phyloP scores from a whole-genome alignment of 2,797 vertebrate genomes.

The Brotula barbata region DNA sequence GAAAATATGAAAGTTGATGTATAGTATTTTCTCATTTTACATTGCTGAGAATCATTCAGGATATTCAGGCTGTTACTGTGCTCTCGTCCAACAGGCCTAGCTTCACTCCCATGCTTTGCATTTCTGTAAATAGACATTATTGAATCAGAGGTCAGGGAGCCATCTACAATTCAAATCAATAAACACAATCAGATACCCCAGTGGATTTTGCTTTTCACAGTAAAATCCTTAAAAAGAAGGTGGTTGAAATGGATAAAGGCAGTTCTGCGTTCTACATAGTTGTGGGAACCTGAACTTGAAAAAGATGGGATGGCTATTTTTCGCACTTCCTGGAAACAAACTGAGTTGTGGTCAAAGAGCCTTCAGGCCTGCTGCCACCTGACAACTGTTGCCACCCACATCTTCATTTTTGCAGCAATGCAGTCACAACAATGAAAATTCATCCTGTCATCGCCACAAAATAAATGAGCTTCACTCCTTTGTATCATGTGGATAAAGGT shows the following conservation, averaged over 20 bases:
- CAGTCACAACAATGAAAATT: neutral
- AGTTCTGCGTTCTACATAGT: neutral
- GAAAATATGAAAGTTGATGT: too few relatives aligned
- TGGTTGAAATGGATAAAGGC: constrained; percentile 23
- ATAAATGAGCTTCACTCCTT: too few relatives aligned
- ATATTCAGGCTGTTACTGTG: too few relatives aligned
- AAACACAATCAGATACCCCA: constrained; percentile 22
- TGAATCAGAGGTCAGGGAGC: constrained; percentile 39
- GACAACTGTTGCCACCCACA: constrained; percentile 1
- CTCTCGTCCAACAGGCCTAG: too few relatives aligned
- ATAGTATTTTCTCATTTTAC: too few relatives aligned
- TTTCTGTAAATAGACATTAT: constrained; percentile 53
- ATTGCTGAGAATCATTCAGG: too few relatives aligned
- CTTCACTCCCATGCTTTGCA: constrained; percentile 16
- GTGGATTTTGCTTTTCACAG: constrained; percentile 14
- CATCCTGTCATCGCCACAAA: too few relatives aligned
- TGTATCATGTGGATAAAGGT: too few relatives aligned
- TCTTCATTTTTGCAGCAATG: neutral
- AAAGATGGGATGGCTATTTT: constrained; percentile 18
- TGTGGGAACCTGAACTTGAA: constrained; percentile 2
- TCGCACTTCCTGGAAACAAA: constrained; percentile 7
- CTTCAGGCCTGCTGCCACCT: constrained; percentile 7
- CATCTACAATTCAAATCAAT: constrained; percentile 41
- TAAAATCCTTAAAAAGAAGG: constrained; percentile 7
- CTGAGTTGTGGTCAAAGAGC: neutral